A percentile compares a stretch with the other conserved stretches of the same genome.
Conservation (phyloP, 2,113 vertebrate genomes). For the Agelaius tricolor region DNA sequence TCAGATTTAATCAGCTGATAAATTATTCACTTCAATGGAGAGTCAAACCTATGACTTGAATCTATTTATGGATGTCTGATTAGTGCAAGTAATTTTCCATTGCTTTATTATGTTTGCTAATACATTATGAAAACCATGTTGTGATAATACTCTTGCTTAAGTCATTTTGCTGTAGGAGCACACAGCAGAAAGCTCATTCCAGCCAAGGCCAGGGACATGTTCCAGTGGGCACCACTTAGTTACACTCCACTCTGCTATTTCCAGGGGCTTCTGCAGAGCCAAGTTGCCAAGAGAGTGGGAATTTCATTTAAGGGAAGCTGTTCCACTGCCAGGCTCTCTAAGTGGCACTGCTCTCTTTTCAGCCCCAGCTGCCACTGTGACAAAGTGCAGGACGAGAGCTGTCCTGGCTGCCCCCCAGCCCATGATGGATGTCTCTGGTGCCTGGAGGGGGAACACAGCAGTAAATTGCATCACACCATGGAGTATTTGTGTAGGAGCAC, state of each 20-base stretch:
- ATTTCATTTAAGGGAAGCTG: neutral
- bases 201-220: neutral
- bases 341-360: neutral
- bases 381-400: neutral
- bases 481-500: neutral
- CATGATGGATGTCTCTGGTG: neutral
- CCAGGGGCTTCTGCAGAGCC: neutral
- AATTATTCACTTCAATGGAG: conserved; percentile 55
- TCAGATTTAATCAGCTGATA: conserved; percentile 62
- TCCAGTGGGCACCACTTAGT: neutral
- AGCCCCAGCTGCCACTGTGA: neutral
- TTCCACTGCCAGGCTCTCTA: neutral
- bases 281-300: neutral
- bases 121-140: conserved; percentile 15
- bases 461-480: neutral
- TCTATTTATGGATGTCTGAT: conserved; percentile 45
- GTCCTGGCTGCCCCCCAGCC: neutral
- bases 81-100: conserved; percentile 45
- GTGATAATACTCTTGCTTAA: conserved; percentile 10
- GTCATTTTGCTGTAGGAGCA: neutral
- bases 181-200: neutral
- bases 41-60: conserved; percentile 31
- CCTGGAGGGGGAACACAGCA: neutral
- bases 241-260: neutral
- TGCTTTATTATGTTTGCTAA: conserved; percentile 52